Percentiles rank a stretch among this genome's conserved stretches.
phyloP scores from a whole-genome alignment of 1,140 invertebrate species.

The Ganaspis sp. region DNA sequence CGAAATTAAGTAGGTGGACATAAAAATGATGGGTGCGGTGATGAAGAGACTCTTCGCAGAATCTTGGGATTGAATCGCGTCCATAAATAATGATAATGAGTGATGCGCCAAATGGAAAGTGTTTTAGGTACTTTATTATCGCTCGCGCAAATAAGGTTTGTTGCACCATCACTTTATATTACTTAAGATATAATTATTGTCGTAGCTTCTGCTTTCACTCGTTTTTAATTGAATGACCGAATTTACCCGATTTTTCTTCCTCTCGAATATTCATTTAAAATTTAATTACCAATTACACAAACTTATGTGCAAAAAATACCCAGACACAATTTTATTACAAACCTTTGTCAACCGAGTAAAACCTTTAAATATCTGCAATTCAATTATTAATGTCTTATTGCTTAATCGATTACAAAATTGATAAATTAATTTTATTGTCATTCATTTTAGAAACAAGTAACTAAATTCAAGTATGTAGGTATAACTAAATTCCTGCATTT shows the following conservation, averaged over 20 bases:
- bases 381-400: too few relatives aligned
- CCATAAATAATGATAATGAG: slow-evolving; percentile 26
- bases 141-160: neutral
- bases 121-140: slow-evolving; percentile 28
- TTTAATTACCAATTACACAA: too few relatives aligned
- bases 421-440: too few relatives aligned
- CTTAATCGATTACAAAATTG: too few relatives aligned
- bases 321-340: too few relatives aligned
- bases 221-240: slow-evolving; percentile 15
- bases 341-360: too few relatives aligned
- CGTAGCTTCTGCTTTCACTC: slow-evolving; percentile 17
- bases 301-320: too few relatives aligned
- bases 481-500: too few relatives aligned
- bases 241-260: neutral
- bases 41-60: neutral
- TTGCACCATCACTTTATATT: slow-evolving; percentile 15
- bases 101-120: slow-evolving; percentile 10
- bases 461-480: too few relatives aligned
- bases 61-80: neutral
- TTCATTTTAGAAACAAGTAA: too few relatives aligned
- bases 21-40: slow-evolving; percentile 19
- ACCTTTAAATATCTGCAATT: too few relatives aligned
- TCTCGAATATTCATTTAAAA: too few relatives aligned
- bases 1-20: slow-evolving; percentile 26
- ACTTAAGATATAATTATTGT: slow-evolving; percentile 28